Percentiles rank a stretch among this genome's conserved stretches.
Evolutionary conservation across 53 echinoderm and acorn worm species (phyloP).

Genomic region (Glandiceps talaboti): DNA sequence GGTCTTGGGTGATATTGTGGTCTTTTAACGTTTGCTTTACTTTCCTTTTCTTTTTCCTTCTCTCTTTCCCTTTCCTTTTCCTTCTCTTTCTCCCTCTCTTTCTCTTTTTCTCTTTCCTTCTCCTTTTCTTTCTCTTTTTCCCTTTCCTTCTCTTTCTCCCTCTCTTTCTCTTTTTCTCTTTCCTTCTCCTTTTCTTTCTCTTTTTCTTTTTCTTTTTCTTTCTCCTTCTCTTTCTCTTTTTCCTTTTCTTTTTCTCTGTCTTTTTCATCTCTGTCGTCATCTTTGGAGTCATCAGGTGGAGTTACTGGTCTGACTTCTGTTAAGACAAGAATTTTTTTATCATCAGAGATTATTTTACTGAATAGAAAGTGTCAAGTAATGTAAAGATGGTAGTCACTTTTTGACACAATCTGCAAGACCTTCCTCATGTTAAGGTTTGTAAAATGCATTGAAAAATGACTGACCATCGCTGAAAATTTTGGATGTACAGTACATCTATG

Average conservation of each 20-base stretch:
- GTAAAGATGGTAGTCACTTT: too few species aligned
- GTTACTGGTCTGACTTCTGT: constrained; percentile 77
- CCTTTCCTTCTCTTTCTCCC: constrained; percentile 1
- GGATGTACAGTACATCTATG: too few species aligned
- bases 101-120: background rate
- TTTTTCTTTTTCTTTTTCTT: constrained; percentile 12
- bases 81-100: constrained; percentile 10
- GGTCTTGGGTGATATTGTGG: constrained; percentile 29
- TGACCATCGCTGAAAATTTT: too few species aligned
- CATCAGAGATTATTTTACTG: background rate
- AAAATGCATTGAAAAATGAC: too few species aligned
- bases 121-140: constrained; percentile 16
- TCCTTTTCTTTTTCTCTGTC: constrained; percentile 5
- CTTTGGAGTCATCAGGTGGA: constrained; percentile 58
- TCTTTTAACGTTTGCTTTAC: background rate
- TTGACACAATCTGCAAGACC: too few species aligned
- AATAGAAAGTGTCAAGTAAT: too few species aligned
- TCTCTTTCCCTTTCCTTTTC: constrained; percentile 17
- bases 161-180: background rate
- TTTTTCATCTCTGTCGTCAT: constrained; percentile 4
- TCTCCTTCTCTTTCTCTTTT: constrained; percentile 1
- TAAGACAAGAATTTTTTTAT: background rate
- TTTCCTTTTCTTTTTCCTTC: constrained; percentile 6
- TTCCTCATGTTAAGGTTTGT: too few species aligned
- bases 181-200: constrained; percentile 10